phyloP scores from a whole-genome alignment of 2,797 vertebrate species.

The Microctenopoma stevenorrisi region DNA sequence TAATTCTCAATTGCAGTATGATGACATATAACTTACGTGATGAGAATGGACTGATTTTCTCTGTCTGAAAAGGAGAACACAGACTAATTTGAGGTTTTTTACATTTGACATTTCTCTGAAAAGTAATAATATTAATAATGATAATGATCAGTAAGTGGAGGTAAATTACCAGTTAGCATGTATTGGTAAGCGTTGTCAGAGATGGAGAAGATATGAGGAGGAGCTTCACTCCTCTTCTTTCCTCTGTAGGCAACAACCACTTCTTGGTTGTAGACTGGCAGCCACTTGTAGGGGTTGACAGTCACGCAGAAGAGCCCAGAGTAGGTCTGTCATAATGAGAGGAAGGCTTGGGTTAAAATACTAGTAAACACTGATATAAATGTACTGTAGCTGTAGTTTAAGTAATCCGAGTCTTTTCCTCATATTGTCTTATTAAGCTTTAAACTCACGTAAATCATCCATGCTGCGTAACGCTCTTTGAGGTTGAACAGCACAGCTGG shows the following conservation, averaged over 20 bases:
- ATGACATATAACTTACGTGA: conserved; percentile 84
- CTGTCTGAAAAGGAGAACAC: conserved; percentile 76
- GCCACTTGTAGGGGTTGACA: conserved; percentile 90
- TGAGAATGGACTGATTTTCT: conserved; percentile 93
- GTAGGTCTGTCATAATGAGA: conserved; percentile 81
- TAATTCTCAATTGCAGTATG: no score
- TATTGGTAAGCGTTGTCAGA: conserved; percentile 91
- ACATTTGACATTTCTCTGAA: accelerated
- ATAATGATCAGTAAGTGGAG: conserved; percentile 44
- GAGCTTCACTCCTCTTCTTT: conserved; percentile 91
- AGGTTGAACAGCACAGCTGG: conserved; percentile 89
- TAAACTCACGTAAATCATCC: conserved; percentile 86
- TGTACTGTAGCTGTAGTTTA: neutral
- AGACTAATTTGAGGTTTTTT: neutral
- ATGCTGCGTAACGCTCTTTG: conserved; percentile 88
- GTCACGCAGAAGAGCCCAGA: conserved; percentile 92
- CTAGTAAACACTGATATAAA: neutral
- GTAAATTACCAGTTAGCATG: conserved; percentile 80
- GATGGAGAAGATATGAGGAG: conserved; percentile 90
- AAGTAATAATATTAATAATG: no score
- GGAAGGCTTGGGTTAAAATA: neutral
- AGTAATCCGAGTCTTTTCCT: neutral
- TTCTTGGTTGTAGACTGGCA: conserved; percentile 89
- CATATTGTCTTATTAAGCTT: neutral
- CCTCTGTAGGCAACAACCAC: conserved; percentile 90